These are phyloP conservation scores for Rhinogobio ventralis DNA, from an alignment of 2,797 vertebrate species.

Conservation along the genomic window DNA sequence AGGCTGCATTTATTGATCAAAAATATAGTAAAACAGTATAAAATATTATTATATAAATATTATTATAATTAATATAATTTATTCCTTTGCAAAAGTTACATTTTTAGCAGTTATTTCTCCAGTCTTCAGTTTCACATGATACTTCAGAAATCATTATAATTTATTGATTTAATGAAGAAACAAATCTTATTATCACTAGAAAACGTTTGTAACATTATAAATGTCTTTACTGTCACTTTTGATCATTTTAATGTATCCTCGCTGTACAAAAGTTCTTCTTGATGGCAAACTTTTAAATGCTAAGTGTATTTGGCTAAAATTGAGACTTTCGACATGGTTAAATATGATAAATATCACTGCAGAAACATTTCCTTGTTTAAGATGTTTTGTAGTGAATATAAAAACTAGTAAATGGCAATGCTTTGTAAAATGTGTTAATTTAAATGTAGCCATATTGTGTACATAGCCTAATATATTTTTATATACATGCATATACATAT, in stretches of 20 bases:
- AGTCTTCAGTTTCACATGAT: background rate
- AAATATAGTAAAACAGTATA: background rate
- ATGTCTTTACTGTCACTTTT: background rate
- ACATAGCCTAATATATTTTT: background rate
- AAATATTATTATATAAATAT: no score
- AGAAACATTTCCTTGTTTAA: background rate
- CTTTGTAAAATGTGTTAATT: background rate
- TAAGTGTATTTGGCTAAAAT: background rate
- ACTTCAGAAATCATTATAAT: background rate
- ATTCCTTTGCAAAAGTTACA: background rate
- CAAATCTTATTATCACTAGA: background rate
- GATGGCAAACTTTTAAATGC: background rate
- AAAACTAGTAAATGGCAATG: background rate
- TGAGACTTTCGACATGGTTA: no score
- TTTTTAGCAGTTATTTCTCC: background rate
- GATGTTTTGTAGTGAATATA: background rate
- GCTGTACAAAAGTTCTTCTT: background rate
- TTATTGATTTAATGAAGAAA: background rate
- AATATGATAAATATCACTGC: background rate
- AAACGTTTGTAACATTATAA: background rate
- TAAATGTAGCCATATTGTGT: background rate
- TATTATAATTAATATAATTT: no score
- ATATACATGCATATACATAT: no score
- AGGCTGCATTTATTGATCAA: background rate
- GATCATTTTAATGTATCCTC: no score